Evolutionary conservation across 2,888 invertebrate genomes (phyloP).

Genomic region (Lydus trimaculatus): DNA sequence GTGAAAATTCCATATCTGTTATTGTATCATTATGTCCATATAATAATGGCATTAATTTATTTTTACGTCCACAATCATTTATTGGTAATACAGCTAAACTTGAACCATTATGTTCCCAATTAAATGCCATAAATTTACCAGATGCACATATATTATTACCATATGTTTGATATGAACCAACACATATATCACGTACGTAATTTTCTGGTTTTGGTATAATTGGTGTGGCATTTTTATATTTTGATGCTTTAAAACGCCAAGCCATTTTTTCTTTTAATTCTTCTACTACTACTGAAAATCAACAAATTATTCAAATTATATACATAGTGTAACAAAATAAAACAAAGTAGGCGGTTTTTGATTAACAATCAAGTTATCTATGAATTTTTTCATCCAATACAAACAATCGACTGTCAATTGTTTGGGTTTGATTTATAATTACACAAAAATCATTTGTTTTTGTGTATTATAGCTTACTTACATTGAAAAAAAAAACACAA

Average conservation of each 20-base stretch:
- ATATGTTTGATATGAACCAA: slow-evolving; percentile 92
- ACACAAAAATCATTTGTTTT: neutral
- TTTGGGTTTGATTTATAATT: too few species aligned
- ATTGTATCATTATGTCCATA: slow-evolving; percentile 91
- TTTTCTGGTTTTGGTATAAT: slow-evolving; percentile 95
- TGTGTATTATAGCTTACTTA: neutral
- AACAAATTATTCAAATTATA: neutral
- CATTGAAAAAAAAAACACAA: too few species aligned
- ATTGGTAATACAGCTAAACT: slow-evolving; percentile 89
- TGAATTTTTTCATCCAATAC: too few species aligned
- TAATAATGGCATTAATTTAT: slow-evolving; percentile 85
- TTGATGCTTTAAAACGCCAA: slow-evolving; percentile 97
- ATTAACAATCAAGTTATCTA: too few species aligned
- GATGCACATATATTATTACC: slow-evolving; percentile 96
- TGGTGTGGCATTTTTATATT: slow-evolving; percentile 97
- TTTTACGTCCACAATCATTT: slow-evolving; percentile 88
- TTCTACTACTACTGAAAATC: neutral
- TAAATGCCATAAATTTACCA: slow-evolving; percentile 93
- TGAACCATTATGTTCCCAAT: slow-evolving; percentile 91
- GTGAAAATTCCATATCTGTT: slow-evolving; percentile 94
- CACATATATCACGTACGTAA: slow-evolving; percentile 84
- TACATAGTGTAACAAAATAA: neutral
- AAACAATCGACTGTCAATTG: slow-evolving; percentile 3
- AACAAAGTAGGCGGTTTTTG: neutral
- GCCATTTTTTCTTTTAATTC: slow-evolving; percentile 67